Base-by-base conservation (phyloP, 2,113 vertebrate species). In the Theristicus caerulescens region DNA sequence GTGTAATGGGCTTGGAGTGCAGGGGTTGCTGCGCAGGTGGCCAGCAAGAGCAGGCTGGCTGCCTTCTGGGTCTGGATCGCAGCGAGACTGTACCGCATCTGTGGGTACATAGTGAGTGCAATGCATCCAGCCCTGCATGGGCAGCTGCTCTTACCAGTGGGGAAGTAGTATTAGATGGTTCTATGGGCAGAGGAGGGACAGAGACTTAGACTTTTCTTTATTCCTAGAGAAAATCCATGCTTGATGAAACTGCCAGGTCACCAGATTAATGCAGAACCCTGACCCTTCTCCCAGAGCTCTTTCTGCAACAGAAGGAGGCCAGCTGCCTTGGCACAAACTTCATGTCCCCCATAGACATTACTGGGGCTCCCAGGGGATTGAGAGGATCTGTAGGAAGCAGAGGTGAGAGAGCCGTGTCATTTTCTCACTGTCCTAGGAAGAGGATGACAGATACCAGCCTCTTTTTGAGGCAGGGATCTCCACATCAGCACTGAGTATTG, bases 301-400 rank as follows among this genome's bases (percentile, higher is more conserved):
- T 49, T 59, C 66, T 58, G 55, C 1, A 2, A 29, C 69, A 81
- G 49, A 19, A 69, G 61, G 19, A 59, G 16, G 40, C 9, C 6
- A 4, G 11, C n/a, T n/a, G 19, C 36, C 42, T 49, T 1, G 1
- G 3, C 17, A 19, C 25, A 77, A 58, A 46, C 18, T 38, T 71
- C 2, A 2, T 24, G 17, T 55, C 19, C 40, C 32, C 7, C 18
- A 1, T 38, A 51, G 32, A 59, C 0, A 0, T 72, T 74, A 36
- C 1, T 29, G 4, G 32, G 70, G 27, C 40, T 88, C 16, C 18
- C 27, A 65, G 44, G 21, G 40, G 17, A n/a, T 16, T 59, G 38
- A 74, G n/a, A 59, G n/a, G 29, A 71, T 71, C 62, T 71, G 57
- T 36, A 65, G 57, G 51, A 73, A 74, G 40, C n/a, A 70, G 73